Percentiles rank a stretch among this genome's conserved stretches.
Evolutionary conservation across 92 coral and sea anemone species (phyloP).

Genomic region (Meandrina meandrites): DNA sequence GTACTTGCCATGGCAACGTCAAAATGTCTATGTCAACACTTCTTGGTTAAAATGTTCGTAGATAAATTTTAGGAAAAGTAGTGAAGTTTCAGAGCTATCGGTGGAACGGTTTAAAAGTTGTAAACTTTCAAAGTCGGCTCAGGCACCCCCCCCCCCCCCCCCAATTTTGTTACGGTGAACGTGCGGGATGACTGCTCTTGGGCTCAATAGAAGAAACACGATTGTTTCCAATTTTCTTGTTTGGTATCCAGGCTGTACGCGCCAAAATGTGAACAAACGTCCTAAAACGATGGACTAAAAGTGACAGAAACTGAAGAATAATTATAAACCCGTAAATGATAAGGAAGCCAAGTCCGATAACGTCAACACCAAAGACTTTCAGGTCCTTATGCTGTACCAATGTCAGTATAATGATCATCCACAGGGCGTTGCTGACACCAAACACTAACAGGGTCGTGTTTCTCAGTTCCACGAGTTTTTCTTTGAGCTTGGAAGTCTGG

Average conservation of each 20-base stretch:
- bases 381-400: slow-evolving; percentile 42
- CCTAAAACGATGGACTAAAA: slow-evolving; percentile 69
- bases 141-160: too few relatives aligned
- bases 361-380: slow-evolving; percentile 60
- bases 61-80: too few relatives aligned
- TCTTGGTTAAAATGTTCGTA: too few relatives aligned
- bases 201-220: slow-evolving; percentile 19
- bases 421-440: slow-evolving; percentile 62
- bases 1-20: too few relatives aligned
- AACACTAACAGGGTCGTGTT: slow-evolving; percentile 60
- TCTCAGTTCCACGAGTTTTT: slow-evolving; percentile 49
- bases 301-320: slow-evolving; percentile 62
- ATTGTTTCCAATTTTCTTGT: neutral
- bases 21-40: too few relatives aligned
- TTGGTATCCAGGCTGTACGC: slow-evolving; percentile 60
- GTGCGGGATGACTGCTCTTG: neutral
- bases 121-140: too few relatives aligned
- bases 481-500: slow-evolving; percentile 47
- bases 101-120: too few relatives aligned
- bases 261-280: slow-evolving; percentile 66
- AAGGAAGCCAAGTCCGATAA: slow-evolving; percentile 66
- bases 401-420: slow-evolving; percentile 64
- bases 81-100: too few relatives aligned
- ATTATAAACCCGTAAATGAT: slow-evolving; percentile 57
- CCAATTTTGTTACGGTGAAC: neutral